Base-by-base conservation (phyloP, 2,113 vertebrate species). In the Crotalus horridus region DNA sequence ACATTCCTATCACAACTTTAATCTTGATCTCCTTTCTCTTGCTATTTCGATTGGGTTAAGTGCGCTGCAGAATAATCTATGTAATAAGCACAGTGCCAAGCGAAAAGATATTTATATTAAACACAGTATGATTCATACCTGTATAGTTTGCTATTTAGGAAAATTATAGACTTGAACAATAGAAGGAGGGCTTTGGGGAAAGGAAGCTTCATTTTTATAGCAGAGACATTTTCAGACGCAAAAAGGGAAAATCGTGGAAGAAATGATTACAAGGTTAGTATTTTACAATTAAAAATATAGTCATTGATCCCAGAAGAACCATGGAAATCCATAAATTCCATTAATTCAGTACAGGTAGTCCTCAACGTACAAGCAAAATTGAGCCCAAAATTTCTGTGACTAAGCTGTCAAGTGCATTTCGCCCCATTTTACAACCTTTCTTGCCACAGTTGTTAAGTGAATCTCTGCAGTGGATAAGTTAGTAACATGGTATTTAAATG, bases 71-170 rank as follows among this genome's bases (percentile, higher is more conserved):
- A 94, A 95, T 95, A 95, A 96, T 21, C 89, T 92, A 92, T 93
- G 93, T 93, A 94, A 93, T 95, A 95, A 95, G 92, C 93, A 0
- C 3, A 94, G 94, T 95, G 93, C 43, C 10, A 94, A 9, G 85
- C 93, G 90, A 94, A 93, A 96, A 96, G 96, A 93, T 93, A 95
- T 94, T 96, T 96, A 93, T 94, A 94, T 85, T 93, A 94, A 96
- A 92, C 88, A 93, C 86, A 1, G 51, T 29, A 88, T 96, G 95
- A 97, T 97, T 96, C 96, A 96, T 89, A 87, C 90, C 94, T 88
- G 91, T 85, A 91, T 53, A 96, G 96, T 94, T 48, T 95, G 95
- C 95, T 96, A 94, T 94, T 97, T 96, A 94, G 95, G 96, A 93
- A 51, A 97, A 97, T 95, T 95, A 96, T 94, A 95, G 94, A 95